A percentile compares a stretch with the other conserved stretches of the same genome.
Evolutionary conservation across 2,888 invertebrate species (phyloP).

Genomic region (Zelleria hepariella): DNA sequence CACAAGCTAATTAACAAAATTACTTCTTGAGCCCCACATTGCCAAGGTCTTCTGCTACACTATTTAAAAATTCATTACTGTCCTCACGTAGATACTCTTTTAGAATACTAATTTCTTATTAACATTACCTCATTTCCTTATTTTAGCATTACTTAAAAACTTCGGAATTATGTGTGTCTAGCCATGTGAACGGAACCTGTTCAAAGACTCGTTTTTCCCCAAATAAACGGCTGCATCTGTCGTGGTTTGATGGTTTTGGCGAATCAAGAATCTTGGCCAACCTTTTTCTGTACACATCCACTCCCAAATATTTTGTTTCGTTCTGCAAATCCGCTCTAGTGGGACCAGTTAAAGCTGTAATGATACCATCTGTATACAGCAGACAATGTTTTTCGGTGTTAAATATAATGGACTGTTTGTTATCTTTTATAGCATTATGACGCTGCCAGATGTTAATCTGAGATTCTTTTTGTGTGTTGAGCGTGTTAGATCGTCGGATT

Average conservation of each 20-base stretch:
- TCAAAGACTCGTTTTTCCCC: background rate
- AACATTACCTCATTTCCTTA: constrained; percentile 26
- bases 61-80: constrained; percentile 53
- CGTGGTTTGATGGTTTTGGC: background rate
- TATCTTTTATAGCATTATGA: background rate
- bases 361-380: background rate
- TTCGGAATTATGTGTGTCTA: background rate
- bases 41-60: constrained; percentile 51
- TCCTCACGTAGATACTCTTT: constrained; percentile 48
- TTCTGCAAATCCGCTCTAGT: background rate
- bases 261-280: background rate
- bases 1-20: background rate
- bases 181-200: background rate
- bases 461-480: background rate
- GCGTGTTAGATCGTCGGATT: background rate
- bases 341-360: background rate
- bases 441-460: constrained; percentile 1
- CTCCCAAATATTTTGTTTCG: background rate
- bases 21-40: constrained; percentile 19
- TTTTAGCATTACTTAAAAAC: constrained; percentile 17
- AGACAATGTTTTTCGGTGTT: background rate
- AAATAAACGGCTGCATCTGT: background rate
- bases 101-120: constrained; percentile 48
- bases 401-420: background rate
- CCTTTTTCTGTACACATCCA: background rate